Evolutionary conservation across 2,113 vertebrate species (phyloP), one percentile per base, ranked within the genome.

Genomic region (Drymodes brunneopygia): DNA sequence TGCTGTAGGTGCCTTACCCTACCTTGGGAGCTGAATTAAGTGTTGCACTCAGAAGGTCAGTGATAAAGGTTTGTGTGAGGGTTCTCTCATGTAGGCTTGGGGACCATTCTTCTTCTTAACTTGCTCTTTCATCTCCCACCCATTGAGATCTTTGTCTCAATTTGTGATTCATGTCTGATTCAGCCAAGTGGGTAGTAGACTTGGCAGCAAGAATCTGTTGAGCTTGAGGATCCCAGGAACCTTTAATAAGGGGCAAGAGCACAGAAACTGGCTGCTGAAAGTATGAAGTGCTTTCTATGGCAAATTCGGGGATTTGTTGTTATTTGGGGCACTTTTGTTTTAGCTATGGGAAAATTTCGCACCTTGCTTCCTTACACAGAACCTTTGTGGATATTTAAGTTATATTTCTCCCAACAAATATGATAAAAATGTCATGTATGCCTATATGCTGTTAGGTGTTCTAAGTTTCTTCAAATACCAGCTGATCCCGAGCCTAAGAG

Each of bases 81-180:
- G 42, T 72, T 88, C 65, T 25, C 65, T 93, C 72, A 27, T 21
- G 1, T 28, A n/a, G 1, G 48, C 78, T 58, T 80, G 47, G 31
- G 47, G 62, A 82, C 62, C 72, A 51, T 94, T 88, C 85, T 84
- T 94, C 79, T 84, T 88, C 64, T 80, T 95, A 82, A 87, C 85
- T 92, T 92, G 77, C 95, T 97, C 73, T 94, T 96, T 94, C 85
- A 90, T 86, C 91, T 96, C 94, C 95, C 78, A 95, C 95, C 96
- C 71, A 72, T 87, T 94, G 86, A 89, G 93, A 95, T 90, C 89
- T 96, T 94, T 87, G 80, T 95, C 73, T 96, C 3, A 0, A 75
- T 91, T 91, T 86, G 54, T 96, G 94, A 97, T 95, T 97, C 94
- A 95, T 71, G 69, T 83, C 82, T 97, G 94, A 95, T 95, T 95